Evolutionary conservation across 2,797 vertebrate species (phyloP).

Genomic region (Gallinago solitaria): DNA sequence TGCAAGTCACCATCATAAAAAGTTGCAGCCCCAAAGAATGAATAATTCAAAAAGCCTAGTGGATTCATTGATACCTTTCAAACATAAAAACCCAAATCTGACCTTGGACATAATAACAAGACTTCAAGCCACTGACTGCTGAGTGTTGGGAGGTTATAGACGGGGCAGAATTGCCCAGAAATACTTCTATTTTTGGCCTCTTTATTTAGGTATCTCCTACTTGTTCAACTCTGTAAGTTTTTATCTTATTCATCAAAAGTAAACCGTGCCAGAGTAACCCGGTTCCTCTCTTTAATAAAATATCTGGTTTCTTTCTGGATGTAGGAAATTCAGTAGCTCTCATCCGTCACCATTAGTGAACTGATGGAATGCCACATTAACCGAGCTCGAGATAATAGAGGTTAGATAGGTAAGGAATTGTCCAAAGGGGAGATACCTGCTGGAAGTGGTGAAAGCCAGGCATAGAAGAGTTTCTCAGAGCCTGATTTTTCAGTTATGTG

Average conservation of each 20-base stretch:
- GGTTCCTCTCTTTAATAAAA: background rate
- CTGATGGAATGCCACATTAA: background rate
- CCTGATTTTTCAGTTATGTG: background rate
- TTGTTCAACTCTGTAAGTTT: background rate
- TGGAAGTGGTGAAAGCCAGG: background rate
- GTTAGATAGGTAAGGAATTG: background rate
- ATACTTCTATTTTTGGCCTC: background rate
- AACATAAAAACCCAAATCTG: rapidly evolving
- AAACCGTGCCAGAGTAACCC: background rate
- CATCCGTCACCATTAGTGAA: background rate
- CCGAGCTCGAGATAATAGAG: background rate
- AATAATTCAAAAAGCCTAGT: background rate
- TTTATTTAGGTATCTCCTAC: background rate
- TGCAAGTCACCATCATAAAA: background rate
- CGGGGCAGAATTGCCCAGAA: background rate
- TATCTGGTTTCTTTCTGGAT: background rate
- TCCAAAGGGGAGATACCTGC: background rate
- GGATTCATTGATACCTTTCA: background rate
- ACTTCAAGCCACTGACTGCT: background rate
- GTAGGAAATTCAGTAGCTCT: background rate
- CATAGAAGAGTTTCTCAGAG: background rate
- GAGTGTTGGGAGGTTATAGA: background rate
- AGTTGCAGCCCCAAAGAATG: background rate
- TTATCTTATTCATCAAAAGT: background rate
- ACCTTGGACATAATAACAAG: background rate